These are phyloP conservation scores for Planococcus citri DNA, from an alignment of 1,140 invertebrate species.

Conservation along the genomic window DNA sequence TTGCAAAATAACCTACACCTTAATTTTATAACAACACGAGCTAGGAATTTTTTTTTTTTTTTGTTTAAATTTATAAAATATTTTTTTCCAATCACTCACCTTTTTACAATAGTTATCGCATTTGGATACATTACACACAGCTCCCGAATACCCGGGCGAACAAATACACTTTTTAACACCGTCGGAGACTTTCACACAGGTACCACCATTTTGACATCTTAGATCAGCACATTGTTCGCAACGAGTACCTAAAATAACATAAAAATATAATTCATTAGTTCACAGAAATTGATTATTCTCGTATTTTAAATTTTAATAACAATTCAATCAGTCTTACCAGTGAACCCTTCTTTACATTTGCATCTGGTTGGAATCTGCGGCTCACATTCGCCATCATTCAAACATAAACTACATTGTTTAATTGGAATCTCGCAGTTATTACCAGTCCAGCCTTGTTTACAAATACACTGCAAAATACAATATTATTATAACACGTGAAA, in stretches of 20 bases:
- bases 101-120: constrained; percentile 34
- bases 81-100: constrained; percentile 23
- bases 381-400: constrained; percentile 46
- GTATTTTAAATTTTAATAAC: too few species aligned
- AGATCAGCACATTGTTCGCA: constrained; percentile 33
- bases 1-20: too few species aligned
- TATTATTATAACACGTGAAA: too few species aligned
- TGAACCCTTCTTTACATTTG: constrained; percentile 36
- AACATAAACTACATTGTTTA: constrained; percentile 28
- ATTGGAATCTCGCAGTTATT: constrained; percentile 47
- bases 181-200: constrained; percentile 30
- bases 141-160: constrained; percentile 33
- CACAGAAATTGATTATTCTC: background rate
- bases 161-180: constrained; percentile 33
- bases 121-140: constrained; percentile 34
- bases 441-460: constrained; percentile 49
- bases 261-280: constrained; percentile 11
- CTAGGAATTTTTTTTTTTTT: too few species aligned
- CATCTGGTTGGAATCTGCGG: constrained; percentile 33
- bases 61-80: too few species aligned
- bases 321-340: too few species aligned
- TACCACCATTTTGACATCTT: constrained; percentile 35
- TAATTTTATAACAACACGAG: too few species aligned
- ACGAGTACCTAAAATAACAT: constrained; percentile 27
- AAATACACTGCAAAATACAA: constrained; percentile 39